These are phyloP conservation scores for Nemopilema nomurai DNA, from an alignment of 30 jellyfish, hydroid and myxozoan genomes.

Conservation along the genomic window DNA sequence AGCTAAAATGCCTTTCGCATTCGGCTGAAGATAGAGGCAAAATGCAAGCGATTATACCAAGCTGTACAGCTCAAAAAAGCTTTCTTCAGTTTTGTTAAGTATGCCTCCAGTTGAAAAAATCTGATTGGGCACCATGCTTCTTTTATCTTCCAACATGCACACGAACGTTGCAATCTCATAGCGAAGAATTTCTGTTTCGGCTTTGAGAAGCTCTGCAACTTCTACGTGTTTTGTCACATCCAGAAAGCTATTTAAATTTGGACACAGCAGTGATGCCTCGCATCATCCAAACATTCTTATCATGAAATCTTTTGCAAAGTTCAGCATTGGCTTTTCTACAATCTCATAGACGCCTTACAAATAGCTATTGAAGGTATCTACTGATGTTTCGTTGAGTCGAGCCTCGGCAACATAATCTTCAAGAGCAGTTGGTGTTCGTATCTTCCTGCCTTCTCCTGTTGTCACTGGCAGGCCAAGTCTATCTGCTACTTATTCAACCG, in stretches of 20 bases:
- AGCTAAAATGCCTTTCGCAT: conserved; percentile 41
- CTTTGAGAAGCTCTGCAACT: conserved; percentile 21
- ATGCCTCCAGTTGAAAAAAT: conserved; percentile 14
- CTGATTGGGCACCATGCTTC: conserved; percentile 19
- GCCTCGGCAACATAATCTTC: neutral
- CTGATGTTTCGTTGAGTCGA: neutral
- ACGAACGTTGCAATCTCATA: conserved; percentile 29
- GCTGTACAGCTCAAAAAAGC: neutral
- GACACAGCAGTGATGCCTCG: conserved; percentile 53
- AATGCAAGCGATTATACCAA: conserved; percentile 22
- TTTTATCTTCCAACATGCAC: conserved; percentile 8
- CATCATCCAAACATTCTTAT: conserved; percentile 24
- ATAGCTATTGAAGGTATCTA: neutral
- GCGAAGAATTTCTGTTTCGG: neutral
- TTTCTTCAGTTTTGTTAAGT: neutral
- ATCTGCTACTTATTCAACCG: conserved; percentile 32
- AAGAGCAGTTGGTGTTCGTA: conserved; percentile 10
- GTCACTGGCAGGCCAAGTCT: conserved; percentile 15
- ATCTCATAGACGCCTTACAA: neutral
- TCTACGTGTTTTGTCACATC: conserved; percentile 1
- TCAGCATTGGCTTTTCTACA: conserved; percentile 10
- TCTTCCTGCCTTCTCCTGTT: conserved; percentile 26
- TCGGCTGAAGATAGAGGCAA: conserved; percentile 56
- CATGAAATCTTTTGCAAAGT: conserved; percentile 27
- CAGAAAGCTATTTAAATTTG: conserved; percentile 29